Evolutionary conservation across 1,140 invertebrate species (phyloP), one percentile per base, ranked within the genome.

Genomic region (Macrocentrus cingulum): DNA sequence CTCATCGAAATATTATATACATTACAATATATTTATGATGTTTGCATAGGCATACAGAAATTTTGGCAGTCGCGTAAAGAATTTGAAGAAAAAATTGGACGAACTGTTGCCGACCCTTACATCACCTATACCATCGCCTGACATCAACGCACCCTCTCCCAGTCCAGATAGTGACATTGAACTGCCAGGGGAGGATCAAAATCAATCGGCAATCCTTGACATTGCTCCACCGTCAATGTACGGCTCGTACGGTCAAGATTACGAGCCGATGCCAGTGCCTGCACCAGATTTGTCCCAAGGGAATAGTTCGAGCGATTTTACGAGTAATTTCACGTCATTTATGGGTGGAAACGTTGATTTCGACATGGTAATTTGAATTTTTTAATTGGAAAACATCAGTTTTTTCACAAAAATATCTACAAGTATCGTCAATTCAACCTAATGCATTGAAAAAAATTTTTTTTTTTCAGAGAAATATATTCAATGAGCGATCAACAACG

Each of bases 41-140:
- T 48, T n/a, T n/a, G n/a, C 72, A 29, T 65, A 95, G 92, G 94
- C 94, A 5, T 97, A 96, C 70, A 91, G 91, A 79, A 94, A 91
- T 70, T 97, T 95, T 83, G 91, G 91, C 1, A 86, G 85, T 34
- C 82, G 92, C 64, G 91, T 97, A 0, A 91, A 92, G 70, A 86
- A 85, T 51, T 82, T 96, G 16, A 90, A 94, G 71, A 87, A 89
- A 37, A 93, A 92, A 71, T 71, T 96, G 34, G 90, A 91, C 63
- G 92, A 96, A 62, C 72, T 91, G 20, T 70, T 94, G 46, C 81
- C 84, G 1, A 86, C 83, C 53, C 78, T 85, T 8, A 72, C 79
- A 25, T 83, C 81, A 58, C 87, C 87, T 1, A 83, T 89, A 65
- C 89, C 89, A 20, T 91, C 89, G 1, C 90, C 90, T 1, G 87